Evolutionary conservation across 2,797 vertebrate species (phyloP).

Genomic region (Falco naumanni): DNA sequence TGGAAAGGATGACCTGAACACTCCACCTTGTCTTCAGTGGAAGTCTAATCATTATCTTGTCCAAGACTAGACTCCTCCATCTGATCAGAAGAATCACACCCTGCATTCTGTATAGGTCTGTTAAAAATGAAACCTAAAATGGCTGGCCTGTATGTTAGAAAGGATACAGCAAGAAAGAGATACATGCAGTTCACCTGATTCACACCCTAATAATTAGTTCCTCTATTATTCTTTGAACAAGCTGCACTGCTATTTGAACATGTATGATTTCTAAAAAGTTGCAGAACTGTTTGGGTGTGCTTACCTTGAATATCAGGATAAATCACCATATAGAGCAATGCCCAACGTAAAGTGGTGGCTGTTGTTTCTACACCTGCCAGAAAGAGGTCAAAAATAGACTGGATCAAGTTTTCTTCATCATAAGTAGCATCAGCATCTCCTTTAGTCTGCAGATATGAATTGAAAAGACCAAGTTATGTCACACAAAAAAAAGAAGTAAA

Average conservation of each 20-base stretch:
- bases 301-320: slow-evolving; percentile 59
- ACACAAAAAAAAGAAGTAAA: not conserved
- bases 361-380: slow-evolving; percentile 55
- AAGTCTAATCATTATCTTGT: not conserved
- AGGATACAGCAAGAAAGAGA: not conserved
- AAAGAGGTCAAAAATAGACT: slow-evolving; percentile 32
- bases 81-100: not conserved
- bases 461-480: not conserved
- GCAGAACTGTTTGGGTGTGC: not conserved
- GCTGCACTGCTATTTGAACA: not conserved
- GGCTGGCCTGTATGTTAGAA: not conserved
- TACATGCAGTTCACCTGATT: not conserved
- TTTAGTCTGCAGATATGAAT: slow-evolving; percentile 17
- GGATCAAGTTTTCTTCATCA: slow-evolving; percentile 45
- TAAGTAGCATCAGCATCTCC: slow-evolving; percentile 30
- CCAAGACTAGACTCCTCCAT: not conserved
- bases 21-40: not conserved
- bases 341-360: slow-evolving; percentile 20
- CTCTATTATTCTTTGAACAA: not conserved
- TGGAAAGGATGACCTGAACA: not conserved
- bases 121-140: not conserved
- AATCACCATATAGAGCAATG: slow-evolving; percentile 40
- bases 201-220: not conserved
- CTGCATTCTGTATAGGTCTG: not conserved
- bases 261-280: not conserved